Percentiles rank a stretch among this genome's conserved stretches.
These are phyloP conservation scores for Theocolax elegans DNA, from an alignment of 1,140 invertebrate species.

Conservation along the genomic window DNA sequence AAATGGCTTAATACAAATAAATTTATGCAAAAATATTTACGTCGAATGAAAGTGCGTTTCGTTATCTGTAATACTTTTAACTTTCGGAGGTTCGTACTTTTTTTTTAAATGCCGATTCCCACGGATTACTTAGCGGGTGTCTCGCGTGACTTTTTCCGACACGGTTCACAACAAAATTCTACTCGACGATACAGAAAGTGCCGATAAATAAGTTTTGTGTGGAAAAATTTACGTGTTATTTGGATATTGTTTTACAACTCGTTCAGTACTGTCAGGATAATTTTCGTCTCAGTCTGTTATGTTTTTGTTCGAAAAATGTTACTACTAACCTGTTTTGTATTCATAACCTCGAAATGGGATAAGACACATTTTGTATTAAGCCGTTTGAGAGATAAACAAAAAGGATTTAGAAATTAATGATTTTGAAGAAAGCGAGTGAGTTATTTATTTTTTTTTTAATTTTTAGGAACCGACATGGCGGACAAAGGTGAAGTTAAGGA, in stretches of 20 bases:
- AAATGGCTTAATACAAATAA: conserved; percentile 26
- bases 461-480: conserved; percentile 75
- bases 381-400: no score
- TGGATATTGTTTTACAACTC: background rate
- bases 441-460: no score
- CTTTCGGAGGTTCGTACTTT: background rate
- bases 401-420: no score
- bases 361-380: conserved; percentile 34
- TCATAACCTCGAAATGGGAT: conserved; percentile 18
- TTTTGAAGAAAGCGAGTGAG: no score
- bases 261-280: background rate
- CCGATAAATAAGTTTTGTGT: no score
- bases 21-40: conserved; percentile 41
- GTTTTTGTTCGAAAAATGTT: background rate
- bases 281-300: background rate
- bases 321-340: conserved; percentile 1
- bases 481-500: conserved; percentile 70
- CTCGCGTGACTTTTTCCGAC: conserved; percentile 20
- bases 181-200: background rate
- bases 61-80: background rate
- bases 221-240: no score
- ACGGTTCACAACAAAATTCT: background rate
- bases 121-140: conserved; percentile 27
- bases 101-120: conserved; percentile 17
- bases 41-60: background rate